Conservation (phyloP, 1,140 invertebrate genomes). For the Caenorhabditis inopinata region DNA sequence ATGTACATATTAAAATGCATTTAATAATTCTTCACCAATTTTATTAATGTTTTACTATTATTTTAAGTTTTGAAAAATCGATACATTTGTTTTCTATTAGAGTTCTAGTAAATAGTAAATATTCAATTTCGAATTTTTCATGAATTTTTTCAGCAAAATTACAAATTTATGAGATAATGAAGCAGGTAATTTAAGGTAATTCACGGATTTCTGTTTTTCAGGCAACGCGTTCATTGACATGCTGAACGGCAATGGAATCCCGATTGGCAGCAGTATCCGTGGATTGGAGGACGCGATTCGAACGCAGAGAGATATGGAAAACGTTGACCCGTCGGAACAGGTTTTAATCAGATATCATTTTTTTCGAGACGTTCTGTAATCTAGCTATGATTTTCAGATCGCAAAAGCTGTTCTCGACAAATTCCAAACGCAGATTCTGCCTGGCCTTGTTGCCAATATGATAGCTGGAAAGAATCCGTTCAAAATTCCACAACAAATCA, state of each 20-base stretch:
- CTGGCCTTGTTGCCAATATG: constrained; percentile 56
- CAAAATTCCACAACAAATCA: constrained; percentile 45
- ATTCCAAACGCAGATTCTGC: constrained; percentile 57
- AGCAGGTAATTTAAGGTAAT: too few species aligned
- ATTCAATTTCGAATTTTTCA: too few species aligned
- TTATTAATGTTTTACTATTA: too few species aligned
- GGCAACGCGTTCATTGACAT: constrained; percentile 54
- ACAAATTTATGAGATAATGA: too few species aligned
- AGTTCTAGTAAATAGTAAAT: too few species aligned
- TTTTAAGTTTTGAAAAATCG: too few species aligned
- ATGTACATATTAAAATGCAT: too few species aligned
- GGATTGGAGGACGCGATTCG: constrained; percentile 55
- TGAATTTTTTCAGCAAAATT: too few species aligned
- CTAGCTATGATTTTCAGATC: constrained; percentile 41
- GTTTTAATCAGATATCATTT: background rate
- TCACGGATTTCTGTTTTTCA: too few species aligned
- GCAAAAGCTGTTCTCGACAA: constrained; percentile 56
- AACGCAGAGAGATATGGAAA: constrained; percentile 52
- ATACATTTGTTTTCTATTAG: too few species aligned
- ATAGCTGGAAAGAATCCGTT: constrained; percentile 56
- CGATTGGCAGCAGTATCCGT: constrained; percentile 53
- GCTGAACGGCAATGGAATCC: constrained; percentile 57
- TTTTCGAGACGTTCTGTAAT: too few species aligned
- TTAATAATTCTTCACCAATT: too few species aligned
- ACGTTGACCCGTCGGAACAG: constrained; percentile 50